phyloP scores from a whole-genome alignment of 1,140 invertebrate species.

The Temnothorax nylanderi region DNA sequence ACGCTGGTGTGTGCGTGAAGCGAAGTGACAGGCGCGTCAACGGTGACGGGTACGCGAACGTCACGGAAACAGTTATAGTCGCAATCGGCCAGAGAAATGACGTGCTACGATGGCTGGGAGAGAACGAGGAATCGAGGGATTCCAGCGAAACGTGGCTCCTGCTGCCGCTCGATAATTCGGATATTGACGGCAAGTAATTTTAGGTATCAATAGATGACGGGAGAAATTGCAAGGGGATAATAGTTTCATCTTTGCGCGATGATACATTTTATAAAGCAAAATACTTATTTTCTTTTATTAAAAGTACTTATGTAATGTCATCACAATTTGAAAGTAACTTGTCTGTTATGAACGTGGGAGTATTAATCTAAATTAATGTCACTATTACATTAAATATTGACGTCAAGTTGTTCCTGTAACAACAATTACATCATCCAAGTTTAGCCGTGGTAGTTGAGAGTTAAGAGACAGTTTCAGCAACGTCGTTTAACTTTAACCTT shows the following conservation, averaged over 20 bases:
- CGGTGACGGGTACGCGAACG: constrained; percentile 54
- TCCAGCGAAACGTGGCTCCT: constrained; percentile 77
- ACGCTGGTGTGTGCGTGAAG: constrained; percentile 80
- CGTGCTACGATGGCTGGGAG: constrained; percentile 76
- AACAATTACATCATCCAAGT: constrained; percentile 17
- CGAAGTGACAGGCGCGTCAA: constrained; percentile 62
- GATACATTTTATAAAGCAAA: constrained; percentile 1
- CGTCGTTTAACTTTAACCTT: constrained; percentile 24
- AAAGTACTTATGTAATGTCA: background rate
- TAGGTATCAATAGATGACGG: background rate
- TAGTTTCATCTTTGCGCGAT: background rate
- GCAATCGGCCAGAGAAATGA: constrained; percentile 74
- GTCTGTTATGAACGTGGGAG: background rate
- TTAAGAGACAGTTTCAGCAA: constrained; percentile 39
- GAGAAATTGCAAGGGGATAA: background rate
- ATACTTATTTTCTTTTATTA: background rate
- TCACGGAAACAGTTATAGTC: constrained; percentile 72
- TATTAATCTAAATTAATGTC: background rate
- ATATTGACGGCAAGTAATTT: constrained; percentile 75
- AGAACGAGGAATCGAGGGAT: constrained; percentile 50
- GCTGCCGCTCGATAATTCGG: constrained; percentile 77
- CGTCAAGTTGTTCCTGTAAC: background rate
- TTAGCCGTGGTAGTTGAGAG: constrained; percentile 5
- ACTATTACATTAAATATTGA: constrained; percentile 2
- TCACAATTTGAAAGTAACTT: background rate